Evolutionary conservation across 64 coral and sea anemone genomes (phyloP).

Genomic region (Stylophora pistillata): DNA sequence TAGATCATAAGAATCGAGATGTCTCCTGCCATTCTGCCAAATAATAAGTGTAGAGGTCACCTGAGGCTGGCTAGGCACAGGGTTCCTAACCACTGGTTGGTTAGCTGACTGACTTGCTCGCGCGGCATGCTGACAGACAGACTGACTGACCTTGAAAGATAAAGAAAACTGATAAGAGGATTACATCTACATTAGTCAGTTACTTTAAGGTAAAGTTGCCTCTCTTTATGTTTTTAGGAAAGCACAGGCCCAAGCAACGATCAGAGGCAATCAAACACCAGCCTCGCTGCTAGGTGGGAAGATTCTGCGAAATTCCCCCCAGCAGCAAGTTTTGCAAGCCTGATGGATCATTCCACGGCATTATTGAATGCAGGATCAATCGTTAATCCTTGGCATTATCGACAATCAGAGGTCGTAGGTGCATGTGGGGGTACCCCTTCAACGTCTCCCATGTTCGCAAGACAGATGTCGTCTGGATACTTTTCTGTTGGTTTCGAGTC

Average conservation of each 20-base stretch:
- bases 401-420: not conserved
- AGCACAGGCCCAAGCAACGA: not conserved
- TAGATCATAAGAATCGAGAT: too few relatives aligned
- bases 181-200: not conserved
- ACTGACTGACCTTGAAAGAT: not conserved
- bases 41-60: too few relatives aligned
- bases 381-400: not conserved
- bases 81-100: too few relatives aligned
- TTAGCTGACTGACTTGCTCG: not conserved
- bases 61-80: too few relatives aligned
- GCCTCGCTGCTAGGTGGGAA: not conserved
- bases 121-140: not conserved
- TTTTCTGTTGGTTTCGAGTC: conserved; percentile 36
- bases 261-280: not conserved
- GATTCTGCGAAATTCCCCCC: not conserved
- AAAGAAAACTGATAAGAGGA: not conserved
- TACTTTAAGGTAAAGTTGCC: not conserved
- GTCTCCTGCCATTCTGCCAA: too few relatives aligned
- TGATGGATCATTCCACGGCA: not conserved
- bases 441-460: not conserved
- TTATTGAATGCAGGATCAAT: not conserved
- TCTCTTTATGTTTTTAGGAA: conserved; percentile 5
- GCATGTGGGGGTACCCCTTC: not conserved
- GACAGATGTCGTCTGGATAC: not conserved
- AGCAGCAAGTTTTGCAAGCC: not conserved